phyloP scores from a whole-genome alignment of 1,140 invertebrate species.

The Drosophila santomea region DNA sequence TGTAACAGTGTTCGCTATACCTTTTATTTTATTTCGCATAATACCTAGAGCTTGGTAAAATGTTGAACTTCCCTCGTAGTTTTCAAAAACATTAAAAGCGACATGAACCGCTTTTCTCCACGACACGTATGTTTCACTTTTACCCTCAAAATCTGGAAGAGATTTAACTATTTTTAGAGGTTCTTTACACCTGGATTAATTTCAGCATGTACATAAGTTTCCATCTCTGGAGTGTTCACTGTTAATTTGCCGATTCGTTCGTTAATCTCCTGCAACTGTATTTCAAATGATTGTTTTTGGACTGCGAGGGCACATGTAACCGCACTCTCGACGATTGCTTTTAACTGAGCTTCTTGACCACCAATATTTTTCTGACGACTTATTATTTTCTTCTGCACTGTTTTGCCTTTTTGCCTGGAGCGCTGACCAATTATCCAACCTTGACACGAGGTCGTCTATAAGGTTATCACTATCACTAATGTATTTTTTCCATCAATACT shows the following conservation, averaged over 20 bases:
- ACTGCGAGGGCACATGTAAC: neutral
- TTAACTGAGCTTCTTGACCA: neutral
- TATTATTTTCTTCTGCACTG: too few relatives aligned
- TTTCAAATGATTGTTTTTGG: conserved; percentile 20
- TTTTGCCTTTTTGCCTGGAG: too few relatives aligned
- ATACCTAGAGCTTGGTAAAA: conserved; percentile 5
- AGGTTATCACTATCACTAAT: neutral
- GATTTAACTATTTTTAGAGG: conserved; percentile 53
- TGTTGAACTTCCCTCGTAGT: conserved; percentile 35
- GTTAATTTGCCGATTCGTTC: neutral
- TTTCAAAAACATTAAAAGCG: conserved; percentile 48
- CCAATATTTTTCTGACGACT: too few relatives aligned
- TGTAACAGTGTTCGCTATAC: conserved; percentile 28
- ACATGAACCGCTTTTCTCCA: conserved; percentile 41
- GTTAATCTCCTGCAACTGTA: conserved; percentile 5
- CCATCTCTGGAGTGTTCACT: conserved; percentile 7
- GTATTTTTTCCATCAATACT: conserved; percentile 8
- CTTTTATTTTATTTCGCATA: conserved; percentile 55
- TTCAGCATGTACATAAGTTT: conserved; percentile 11
- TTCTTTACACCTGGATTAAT: neutral
- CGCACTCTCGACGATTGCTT: conserved; percentile 8
- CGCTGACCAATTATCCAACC: conserved; percentile 10
- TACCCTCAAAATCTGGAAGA: conserved; percentile 41
- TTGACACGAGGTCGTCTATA: conserved; percentile 7
- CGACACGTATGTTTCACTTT: conserved; percentile 41